phyloP scores from a whole-genome alignment of 2,113 vertebrate genomes.

The Probosciger aterrimus region DNA sequence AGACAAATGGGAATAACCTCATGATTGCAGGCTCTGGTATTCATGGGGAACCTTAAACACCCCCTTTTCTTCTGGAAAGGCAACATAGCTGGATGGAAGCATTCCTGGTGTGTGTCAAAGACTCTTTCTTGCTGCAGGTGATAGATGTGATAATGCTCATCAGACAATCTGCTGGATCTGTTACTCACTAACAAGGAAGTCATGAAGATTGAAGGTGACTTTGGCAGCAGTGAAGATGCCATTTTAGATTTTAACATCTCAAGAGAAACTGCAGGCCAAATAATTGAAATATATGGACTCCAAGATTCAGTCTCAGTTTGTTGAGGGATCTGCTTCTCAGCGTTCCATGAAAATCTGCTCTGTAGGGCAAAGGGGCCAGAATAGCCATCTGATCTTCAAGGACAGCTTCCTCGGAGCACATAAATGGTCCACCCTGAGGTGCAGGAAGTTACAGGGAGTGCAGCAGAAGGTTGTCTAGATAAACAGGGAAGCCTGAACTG shows the following conservation, averaged over 20 bases:
- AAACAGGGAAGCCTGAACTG: neutral
- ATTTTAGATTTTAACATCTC: neutral
- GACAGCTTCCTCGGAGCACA: neutral
- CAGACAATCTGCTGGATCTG: neutral
- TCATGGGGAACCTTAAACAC: neutral
- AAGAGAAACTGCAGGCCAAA: neutral
- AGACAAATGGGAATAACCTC: neutral
- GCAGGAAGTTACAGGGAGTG: neutral
- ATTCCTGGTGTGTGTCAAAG: neutral
- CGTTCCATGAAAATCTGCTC: neutral
- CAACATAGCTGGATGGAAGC: neutral
- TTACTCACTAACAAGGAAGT: neutral
- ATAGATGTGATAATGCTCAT: neutral
- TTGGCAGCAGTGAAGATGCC: neutral
- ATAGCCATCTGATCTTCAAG: neutral
- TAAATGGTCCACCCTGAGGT: neutral
- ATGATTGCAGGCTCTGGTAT: neutral
- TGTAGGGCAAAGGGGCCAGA: neutral
- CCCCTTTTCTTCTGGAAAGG: neutral
- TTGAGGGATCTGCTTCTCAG: neutral
- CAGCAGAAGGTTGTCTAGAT: neutral
- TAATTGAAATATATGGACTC: neutral
- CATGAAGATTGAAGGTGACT: neutral
- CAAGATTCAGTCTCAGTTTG: neutral
- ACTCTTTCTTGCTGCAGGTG: neutral